These are phyloP conservation scores for Crioceris asparagi DNA, from an alignment of 2,888 invertebrate genomes.

Conservation along the genomic window DNA sequence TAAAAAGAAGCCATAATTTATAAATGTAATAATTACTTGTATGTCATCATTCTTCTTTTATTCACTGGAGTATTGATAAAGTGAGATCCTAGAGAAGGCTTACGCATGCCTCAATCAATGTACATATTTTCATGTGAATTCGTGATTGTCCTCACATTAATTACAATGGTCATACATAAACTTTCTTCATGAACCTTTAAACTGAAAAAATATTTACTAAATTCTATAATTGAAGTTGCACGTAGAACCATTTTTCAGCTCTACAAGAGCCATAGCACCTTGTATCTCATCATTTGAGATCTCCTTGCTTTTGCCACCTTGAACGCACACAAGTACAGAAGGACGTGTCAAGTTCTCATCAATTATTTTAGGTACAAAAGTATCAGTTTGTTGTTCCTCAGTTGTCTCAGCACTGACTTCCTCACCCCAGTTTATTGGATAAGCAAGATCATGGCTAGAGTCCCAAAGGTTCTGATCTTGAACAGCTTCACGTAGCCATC, in stretches of 20 bases:
- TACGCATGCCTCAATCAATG: too few relatives aligned
- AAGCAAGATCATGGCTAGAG: slow-evolving; percentile 39
- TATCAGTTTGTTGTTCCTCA: slow-evolving; percentile 8
- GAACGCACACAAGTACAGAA: slow-evolving; percentile 42
- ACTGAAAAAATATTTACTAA: too few relatives aligned
- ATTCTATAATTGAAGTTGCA: slow-evolving; percentile 28
- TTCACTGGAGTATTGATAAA: too few relatives aligned
- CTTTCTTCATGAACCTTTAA: too few relatives aligned
- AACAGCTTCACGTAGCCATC: slow-evolving; percentile 47
- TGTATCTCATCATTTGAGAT: slow-evolving; percentile 42
- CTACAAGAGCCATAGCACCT: slow-evolving; percentile 51
- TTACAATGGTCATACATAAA: too few relatives aligned
- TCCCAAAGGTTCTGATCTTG: slow-evolving; percentile 33
- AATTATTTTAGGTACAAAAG: slow-evolving; percentile 1
- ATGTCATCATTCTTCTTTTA: too few relatives aligned
- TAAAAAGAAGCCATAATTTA: too few relatives aligned
- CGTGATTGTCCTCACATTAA: too few relatives aligned
- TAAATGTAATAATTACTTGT: too few relatives aligned
- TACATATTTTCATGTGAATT: too few relatives aligned
- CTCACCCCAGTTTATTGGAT: slow-evolving; percentile 42
- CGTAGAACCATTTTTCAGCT: slow-evolving; percentile 39
- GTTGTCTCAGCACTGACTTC: slow-evolving; percentile 14
- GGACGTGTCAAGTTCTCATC: slow-evolving; percentile 42
- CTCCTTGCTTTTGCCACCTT: slow-evolving; percentile 34
- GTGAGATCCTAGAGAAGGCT: too few relatives aligned